Conservation (phyloP, 35 echinoderm and acorn worm species). For the Heliocidaris tuberculata region DNA sequence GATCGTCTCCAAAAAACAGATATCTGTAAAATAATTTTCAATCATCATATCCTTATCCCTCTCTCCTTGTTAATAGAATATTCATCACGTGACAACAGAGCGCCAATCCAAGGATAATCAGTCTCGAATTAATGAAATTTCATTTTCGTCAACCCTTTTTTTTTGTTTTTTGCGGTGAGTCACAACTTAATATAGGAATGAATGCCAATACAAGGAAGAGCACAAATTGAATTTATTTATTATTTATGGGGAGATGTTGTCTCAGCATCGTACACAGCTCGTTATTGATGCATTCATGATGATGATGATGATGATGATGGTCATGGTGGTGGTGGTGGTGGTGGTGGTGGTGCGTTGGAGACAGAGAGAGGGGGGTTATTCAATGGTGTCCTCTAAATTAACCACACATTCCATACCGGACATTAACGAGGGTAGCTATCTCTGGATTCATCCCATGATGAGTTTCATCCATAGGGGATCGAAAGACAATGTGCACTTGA, state of each 20-base stretch:
- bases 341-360: background rate
- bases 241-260: conserved; percentile 25
- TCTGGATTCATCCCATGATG: background rate
- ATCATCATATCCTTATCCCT: background rate
- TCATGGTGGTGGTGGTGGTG: background rate
- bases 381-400: background rate
- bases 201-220: background rate
- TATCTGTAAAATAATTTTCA: background rate
- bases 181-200: conserved; percentile 15
- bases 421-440: background rate
- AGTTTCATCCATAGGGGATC: background rate
- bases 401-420: background rate
- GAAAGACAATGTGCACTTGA: background rate
- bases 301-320: background rate
- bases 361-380: background rate
- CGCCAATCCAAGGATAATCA: conserved; percentile 2
- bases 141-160: background rate
- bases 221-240: conserved; percentile 32
- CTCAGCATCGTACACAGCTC: background rate
- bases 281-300: conserved; percentile 10
- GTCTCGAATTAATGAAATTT: conserved; percentile 16
- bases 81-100: background rate
- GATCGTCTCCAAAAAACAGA: background rate
- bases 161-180: conserved; percentile 37
- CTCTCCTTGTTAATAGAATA: background rate